Evolutionary conservation across 2,888 invertebrate genomes (phyloP), one percentile per base, ranked within the genome.

Genomic region (Nemotelus pantherinus): DNA sequence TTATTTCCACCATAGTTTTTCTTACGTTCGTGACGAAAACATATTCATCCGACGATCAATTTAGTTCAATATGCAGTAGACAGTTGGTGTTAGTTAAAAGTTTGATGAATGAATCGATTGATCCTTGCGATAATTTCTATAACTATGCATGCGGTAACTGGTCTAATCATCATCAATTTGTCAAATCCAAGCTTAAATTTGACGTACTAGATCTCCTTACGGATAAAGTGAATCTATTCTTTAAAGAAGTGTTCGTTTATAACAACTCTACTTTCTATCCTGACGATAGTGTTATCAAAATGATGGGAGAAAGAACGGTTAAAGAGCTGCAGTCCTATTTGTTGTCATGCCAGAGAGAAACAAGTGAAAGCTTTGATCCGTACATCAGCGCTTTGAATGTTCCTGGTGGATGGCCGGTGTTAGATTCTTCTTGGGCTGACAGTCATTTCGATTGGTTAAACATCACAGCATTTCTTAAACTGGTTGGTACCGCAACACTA

Each of bases 381-480:
- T 76, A 65, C 44, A 10, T 65, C n/a, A 25, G 45, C 3, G 39
- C 50, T 25, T 53, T 64, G 44, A 44, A 65, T 39, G 2, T 76
- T 6, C 65, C 65, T 25, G 77, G 77, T 10, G 57, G 68, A 2
- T 77, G 67, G 67, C 68, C 77, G 2, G 58, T n/a, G 1, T 3
- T 77, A 9, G 57, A 77, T 39, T 5, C 58, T 0, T 57, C 48
- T 5, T 77, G 77, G 77, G 45, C 43, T 55, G 58, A 44, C 4
- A 6, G 60, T 2, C 0, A 57, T 7, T 77, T 77, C n/a, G 68
- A 77, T 58, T 77, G 77, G 77, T 3, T 77, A n/a, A 77, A 77
- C 39, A n/a, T 68, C 25, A 77, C 68, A 2, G 67, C 47, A 10
- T 60, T 68, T 2, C 10, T 67, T 3, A 48, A 67, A 44, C 47